These are phyloP conservation scores for Anthoptus insignis DNA, from an alignment of 2,888 invertebrate species.

Conservation along the genomic window DNA sequence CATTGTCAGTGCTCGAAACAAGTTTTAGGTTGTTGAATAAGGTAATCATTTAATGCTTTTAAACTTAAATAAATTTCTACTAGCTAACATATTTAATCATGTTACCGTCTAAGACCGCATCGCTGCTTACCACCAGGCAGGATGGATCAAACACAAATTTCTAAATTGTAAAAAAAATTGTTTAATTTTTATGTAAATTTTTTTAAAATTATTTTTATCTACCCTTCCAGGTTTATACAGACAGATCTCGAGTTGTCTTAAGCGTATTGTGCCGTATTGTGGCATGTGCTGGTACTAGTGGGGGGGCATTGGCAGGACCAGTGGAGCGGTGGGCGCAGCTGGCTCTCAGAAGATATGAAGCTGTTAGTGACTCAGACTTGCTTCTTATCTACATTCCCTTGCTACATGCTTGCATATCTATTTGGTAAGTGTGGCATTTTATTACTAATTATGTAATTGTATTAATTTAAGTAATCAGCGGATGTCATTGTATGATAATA, in stretches of 20 bases:
- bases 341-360: slow-evolving; percentile 90
- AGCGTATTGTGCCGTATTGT: slow-evolving; percentile 90
- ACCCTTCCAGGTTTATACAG: slow-evolving; percentile 86
- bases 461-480: no score
- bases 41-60: slow-evolving; percentile 53
- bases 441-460: not conserved
- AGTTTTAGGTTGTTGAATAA: slow-evolving; percentile 88
- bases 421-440: slow-evolving; percentile 80
- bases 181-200: not conserved
- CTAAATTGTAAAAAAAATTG: not conserved
- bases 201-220: not conserved
- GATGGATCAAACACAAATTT: no score
- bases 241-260: slow-evolving; percentile 89
- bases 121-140: no score
- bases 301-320: slow-evolving; percentile 85
- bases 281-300: slow-evolving; percentile 84
- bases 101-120: no score
- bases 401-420: slow-evolving; percentile 88
- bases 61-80: not conserved
- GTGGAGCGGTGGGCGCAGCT: slow-evolving; percentile 90
- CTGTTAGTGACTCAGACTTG: slow-evolving; percentile 90
- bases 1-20: slow-evolving; percentile 89
- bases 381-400: slow-evolving; percentile 90
- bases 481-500: no score
- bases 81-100: no score